Evolutionary conservation across 1,140 invertebrate genomes (phyloP), one percentile per base, ranked within the genome.

Genomic region (Trichomalopsis sarcophagae): DNA sequence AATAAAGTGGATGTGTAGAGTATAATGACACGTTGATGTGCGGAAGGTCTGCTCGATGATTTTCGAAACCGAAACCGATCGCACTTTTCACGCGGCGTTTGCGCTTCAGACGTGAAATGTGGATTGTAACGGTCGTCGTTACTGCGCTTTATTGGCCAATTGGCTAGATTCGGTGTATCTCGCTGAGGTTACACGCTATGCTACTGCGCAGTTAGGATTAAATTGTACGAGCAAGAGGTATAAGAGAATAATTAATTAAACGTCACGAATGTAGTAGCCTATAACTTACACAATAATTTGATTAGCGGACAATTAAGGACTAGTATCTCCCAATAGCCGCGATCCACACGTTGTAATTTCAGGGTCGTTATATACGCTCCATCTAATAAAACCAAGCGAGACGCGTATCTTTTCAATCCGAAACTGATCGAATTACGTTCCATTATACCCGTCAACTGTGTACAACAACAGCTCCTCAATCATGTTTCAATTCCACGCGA

Each of bases 281-380:
- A 23, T 69, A 69, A 66, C 10, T 80, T n/a, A 21, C 30, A 69
- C 71, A 69, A 69, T 69, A 69, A 69, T 69, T 44, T 47, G 36
- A 68, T 40, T 68, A 40, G 17, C 62, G 0, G 3, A 13, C 78
- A 69, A 36, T 47, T n/a, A 69, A 47, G 47, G 66, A 69, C 78
- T 10, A 69, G 30, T 62, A 62, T 62, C 55, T 1, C 10, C 7
- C 4, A 21, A 21, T 14, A 21, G 55, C 55, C 17, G 55, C 6
- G 55, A 62, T 62, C 14, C 6, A 62, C 21, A 21, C 17, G 4
- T 5, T 62, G 21, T 62, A 62, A 62, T 62, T 62, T 62, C 55
- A 62, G 55, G 55, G 55, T 62, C 55, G 55, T 62, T 62, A n/a
- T 62, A 7, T n/a, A n/a, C 21, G 55, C 6, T 62, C 55, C 21